These are phyloP conservation scores for Aethes cnicana DNA, from an alignment of 2,888 invertebrate genomes.

Conservation along the genomic window DNA sequence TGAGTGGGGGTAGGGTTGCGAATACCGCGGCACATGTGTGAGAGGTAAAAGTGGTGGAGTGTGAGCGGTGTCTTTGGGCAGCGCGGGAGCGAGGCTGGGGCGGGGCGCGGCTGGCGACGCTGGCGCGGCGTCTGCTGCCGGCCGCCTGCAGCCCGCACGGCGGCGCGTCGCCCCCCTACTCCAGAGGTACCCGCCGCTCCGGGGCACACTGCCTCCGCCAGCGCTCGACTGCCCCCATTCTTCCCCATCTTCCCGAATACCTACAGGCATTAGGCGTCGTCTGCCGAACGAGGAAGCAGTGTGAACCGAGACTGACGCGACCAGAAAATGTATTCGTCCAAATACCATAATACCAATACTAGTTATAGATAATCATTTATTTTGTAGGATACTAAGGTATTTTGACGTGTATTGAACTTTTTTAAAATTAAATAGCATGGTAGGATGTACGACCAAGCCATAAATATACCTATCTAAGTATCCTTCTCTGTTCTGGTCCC, in stretches of 20 bases:
- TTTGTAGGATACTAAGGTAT: too few relatives aligned
- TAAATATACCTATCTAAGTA: conserved; percentile 7
- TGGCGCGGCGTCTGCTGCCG: conserved; percentile 85
- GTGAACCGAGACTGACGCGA: conserved; percentile 5
- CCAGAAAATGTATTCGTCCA: conserved; percentile 20
- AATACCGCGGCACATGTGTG: conserved; percentile 60
- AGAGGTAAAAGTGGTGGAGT: conserved; percentile 52
- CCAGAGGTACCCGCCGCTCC: conserved; percentile 82
- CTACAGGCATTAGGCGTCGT: too few relatives aligned
- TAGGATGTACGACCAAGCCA: conserved; percentile 9
- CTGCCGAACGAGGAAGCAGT: conserved; percentile 24
- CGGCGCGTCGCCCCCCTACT: conserved; percentile 86
- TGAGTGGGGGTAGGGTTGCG: conserved; percentile 35
- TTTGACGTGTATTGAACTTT: conserved; percentile 22
- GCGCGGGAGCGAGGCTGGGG: conserved; percentile 64
- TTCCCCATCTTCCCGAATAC: too few relatives aligned
- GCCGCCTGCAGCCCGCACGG: conserved; percentile 87
- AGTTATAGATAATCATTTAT: background rate
- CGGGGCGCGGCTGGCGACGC: conserved; percentile 73
- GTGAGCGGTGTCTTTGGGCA: conserved; percentile 76
- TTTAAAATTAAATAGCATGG: conserved; percentile 16
- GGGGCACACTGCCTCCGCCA: conserved; percentile 5
- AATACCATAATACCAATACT: background rate
- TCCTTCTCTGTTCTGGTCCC: background rate
- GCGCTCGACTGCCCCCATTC: background rate